Evolutionary conservation across 1,140 invertebrate species (phyloP), one percentile per base, ranked within the genome.

Genomic region (Aporrectodea caliginosa): DNA sequence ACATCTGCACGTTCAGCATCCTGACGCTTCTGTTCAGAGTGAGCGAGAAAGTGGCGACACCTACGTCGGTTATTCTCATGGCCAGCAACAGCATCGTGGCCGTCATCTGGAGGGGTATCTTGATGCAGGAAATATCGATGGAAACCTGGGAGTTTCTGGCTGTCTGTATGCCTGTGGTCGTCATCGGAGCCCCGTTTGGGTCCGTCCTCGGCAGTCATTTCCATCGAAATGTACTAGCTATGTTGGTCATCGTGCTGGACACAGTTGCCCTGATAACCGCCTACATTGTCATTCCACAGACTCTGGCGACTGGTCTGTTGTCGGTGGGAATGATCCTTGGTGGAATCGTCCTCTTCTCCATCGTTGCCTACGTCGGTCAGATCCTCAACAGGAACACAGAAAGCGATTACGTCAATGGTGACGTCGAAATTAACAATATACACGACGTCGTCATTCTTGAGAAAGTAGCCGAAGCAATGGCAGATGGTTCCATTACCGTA

Each of bases 121-220:
- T 86, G 35, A 86, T 86, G 83, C 75, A 81, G 27, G 85, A 83
- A n/a, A 80, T 86, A 31, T 76, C 76, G 33, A 78, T 81, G n/a
- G 34, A 86, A 33, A 84, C 84, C 0, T 86, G 80, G 80, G 82
- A 87, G 73, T 86, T 85, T 79, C 31, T 85, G 27, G 81, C 83
- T 69, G 84, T 86, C n/a, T 81, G 81, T 30, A 78, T 86, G n/a
- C 85, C 85, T 6, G 83, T 86, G 27, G 81, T 81, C 33, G 81
- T 83, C 30, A 76, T 83, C n/a, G 82, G 80, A 43, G 85, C 85
- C 32, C 85, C 85, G 43, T 69, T 87, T 33, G 85, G 85, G 31
- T 80, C 83, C 31, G 84, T 86, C 74, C 78, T 87, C 31, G 85
- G 84, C 16, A 86, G 83, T 14, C 85, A 86, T 81, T 86, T 87